These are phyloP conservation scores for Lingula anatina DNA, from an alignment of 2,888 invertebrate genomes.

Conservation along the genomic window DNA sequence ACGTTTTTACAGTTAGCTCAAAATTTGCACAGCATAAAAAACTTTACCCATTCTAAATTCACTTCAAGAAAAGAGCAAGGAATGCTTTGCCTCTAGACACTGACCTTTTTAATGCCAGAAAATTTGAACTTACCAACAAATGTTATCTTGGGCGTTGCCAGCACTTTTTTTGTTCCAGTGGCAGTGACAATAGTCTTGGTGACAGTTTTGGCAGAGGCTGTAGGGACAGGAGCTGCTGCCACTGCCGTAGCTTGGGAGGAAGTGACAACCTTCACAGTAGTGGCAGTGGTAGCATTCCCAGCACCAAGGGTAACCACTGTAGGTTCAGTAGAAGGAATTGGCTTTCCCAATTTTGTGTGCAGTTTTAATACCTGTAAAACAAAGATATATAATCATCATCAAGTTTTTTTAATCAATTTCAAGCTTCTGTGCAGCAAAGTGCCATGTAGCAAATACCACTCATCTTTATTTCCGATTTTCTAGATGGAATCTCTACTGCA, in stretches of 20 bases:
- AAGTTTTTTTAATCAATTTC: neutral
- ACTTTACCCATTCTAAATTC: too few species aligned
- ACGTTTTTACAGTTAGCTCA: too few species aligned
- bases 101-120: too few species aligned
- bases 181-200: slow-evolving; percentile 8
- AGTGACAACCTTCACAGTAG: slow-evolving; percentile 18
- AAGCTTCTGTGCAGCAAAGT: too few species aligned
- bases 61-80: too few species aligned
- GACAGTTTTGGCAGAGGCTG: slow-evolving; percentile 12
- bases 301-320: slow-evolving; percentile 70
- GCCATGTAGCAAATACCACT: too few species aligned
- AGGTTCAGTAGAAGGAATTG: slow-evolving; percentile 92
- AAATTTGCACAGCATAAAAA: too few species aligned
- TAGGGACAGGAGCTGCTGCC: slow-evolving; percentile 12
- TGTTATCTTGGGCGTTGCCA: slow-evolving; percentile 74
- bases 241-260: slow-evolving; percentile 9
- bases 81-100: too few species aligned
- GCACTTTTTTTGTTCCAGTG: slow-evolving; percentile 50
- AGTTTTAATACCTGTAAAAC: slow-evolving; percentile 69
- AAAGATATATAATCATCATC: slow-evolving; percentile 8
- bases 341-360: slow-evolving; percentile 95
- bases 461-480: too few species aligned
- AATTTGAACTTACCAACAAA: slow-evolving; percentile 70
- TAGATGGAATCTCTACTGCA: too few species aligned
- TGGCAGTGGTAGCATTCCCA: slow-evolving; percentile 17